Base-by-base conservation (phyloP, 2,113 vertebrate species). In the Orthochromis indermauri region DNA sequence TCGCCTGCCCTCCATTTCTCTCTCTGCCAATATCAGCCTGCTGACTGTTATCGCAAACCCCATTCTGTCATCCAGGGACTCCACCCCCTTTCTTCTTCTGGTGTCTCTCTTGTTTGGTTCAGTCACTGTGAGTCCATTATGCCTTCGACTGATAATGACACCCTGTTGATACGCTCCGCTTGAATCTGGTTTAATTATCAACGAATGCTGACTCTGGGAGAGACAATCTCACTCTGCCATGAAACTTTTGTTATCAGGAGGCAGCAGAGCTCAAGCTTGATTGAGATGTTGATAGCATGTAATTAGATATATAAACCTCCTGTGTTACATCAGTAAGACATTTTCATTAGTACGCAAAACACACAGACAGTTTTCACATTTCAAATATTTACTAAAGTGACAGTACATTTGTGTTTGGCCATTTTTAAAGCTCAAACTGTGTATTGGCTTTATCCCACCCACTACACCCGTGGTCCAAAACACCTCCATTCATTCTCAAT, bases 171-270 rank as follows among this genome's bases (percentile, higher is more conserved):
- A 45, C 1, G 37, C 81, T 83, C 45, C 2, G 55, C 19, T 55
- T 85, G 87, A 16, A 21, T 82, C 87, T 14, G 49, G 24, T 68
- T 83, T 91, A 83, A 88, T 91, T 84, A 87, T 33, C 51, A 82
- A 49, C 57, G 11, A 76, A 83, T 49, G 28, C 82, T 87, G 86
- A 92, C 49, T 80, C 33, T 10, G 45, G 31, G 16, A 73, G 14
- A 45, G 42, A 57, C 54, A 54, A 28, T 81, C 83, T 89, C 79
- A 40, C 31, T 31, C 21, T n/a, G 54, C 81, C 47, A 55, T 16
- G 42, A 88, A 80, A 82, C 71, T 68, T 86, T 53, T 85, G 45
- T 83, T 42, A 35, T 85, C 16, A 8, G 31, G 37, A 82, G 12
- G 3, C 78, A 78, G 35, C 5, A 45, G 21, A 73, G 26, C 54